These are phyloP conservation scores for Griposia aprilina DNA, from an alignment of 2,888 invertebrate genomes.

Conservation along the genomic window DNA sequence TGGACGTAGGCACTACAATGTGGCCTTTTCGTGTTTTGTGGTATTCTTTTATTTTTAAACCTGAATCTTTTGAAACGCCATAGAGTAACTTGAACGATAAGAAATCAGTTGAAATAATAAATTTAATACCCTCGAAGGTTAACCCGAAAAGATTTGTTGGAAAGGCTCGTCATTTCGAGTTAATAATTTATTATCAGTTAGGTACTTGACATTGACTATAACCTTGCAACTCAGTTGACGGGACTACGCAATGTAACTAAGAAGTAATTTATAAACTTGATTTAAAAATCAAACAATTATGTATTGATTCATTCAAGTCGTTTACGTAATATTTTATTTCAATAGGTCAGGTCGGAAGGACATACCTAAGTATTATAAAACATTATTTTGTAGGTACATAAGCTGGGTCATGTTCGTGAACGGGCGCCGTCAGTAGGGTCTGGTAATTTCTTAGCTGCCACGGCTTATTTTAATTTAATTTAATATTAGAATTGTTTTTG, in stretches of 20 bases:
- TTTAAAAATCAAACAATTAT: neutral
- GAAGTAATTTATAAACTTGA: slow-evolving; percentile 38
- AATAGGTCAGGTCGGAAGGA: neutral
- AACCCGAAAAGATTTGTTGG: neutral
- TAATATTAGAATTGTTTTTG: too few species aligned
- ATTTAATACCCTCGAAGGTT: slow-evolving; percentile 1
- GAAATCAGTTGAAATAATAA: neutral
- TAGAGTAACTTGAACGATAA: neutral
- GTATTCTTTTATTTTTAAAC: neutral
- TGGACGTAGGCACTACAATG: neutral
- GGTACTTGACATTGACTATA: slow-evolving; percentile 38
- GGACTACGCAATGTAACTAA: slow-evolving; percentile 30
- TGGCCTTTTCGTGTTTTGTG: neutral
- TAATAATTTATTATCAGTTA: neutral
- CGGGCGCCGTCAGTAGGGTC: too few species aligned
- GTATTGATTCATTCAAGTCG: slow-evolving; percentile 6
- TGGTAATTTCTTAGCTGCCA: too few species aligned
- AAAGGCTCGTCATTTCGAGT: neutral
- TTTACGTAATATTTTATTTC: neutral
- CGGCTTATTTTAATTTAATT: too few species aligned
- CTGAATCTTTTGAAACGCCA: neutral
- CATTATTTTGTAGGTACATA: too few species aligned
- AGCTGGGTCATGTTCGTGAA: too few species aligned
- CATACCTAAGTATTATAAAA: too few species aligned
- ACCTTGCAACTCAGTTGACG: slow-evolving; percentile 27